phyloP scores from a whole-genome alignment of 2,888 invertebrate genomes.

The Ophion ventricosus region DNA sequence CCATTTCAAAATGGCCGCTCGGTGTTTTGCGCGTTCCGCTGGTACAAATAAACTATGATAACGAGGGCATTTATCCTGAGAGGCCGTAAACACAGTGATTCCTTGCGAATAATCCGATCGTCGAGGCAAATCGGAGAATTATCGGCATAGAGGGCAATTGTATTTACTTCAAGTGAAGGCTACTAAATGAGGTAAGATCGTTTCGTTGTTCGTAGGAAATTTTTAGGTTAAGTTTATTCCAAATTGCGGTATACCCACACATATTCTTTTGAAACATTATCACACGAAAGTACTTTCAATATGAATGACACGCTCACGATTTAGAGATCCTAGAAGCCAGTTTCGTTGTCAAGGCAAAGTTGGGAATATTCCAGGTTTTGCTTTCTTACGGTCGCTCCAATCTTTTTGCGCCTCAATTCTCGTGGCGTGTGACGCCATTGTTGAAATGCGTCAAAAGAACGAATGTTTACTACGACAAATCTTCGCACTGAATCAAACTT shows the following conservation, averaged over 20 bases:
- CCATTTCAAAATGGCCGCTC: conserved; percentile 48
- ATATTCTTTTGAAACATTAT: neutral
- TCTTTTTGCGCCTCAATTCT: neutral
- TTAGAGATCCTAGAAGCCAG: neutral
- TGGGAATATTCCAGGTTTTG: neutral
- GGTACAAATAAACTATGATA: conserved; percentile 45
- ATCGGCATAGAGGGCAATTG: neutral
- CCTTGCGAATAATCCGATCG: neutral
- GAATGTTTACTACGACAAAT: neutral
- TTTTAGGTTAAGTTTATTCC: conserved; percentile 28
- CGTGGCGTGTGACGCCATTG: conserved; percentile 2
- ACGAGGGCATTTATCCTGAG: neutral
- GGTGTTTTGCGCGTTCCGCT: conserved; percentile 43
- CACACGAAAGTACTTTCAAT: neutral
- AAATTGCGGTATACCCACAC: neutral
- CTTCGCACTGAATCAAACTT: neutral
- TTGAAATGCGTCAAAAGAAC: neutral
- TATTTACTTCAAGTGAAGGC: neutral
- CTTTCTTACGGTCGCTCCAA: neutral
- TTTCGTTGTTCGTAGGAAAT: neutral
- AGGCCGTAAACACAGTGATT: neutral
- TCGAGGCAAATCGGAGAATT: neutral
- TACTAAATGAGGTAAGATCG: conserved; percentile 29
- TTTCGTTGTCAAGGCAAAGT: neutral
- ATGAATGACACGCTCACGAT: neutral